Percentiles rank a stretch among this genome's conserved stretches.
Evolutionary conservation across 1,140 invertebrate genomes (phyloP).

Genomic region (Sesamia nonagrioides): DNA sequence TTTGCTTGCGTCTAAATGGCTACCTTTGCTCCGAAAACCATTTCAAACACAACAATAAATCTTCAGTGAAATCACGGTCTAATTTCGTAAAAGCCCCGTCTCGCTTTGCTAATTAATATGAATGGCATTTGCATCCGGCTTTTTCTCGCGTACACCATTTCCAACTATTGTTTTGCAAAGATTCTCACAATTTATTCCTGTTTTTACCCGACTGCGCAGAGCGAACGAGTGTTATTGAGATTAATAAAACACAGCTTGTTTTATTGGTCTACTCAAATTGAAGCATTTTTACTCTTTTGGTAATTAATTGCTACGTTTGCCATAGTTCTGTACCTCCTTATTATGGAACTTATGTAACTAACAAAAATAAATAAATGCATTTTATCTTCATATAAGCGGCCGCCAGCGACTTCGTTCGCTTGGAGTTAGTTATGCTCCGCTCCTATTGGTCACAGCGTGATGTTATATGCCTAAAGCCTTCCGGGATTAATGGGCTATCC

Average conservation of each 20-base stretch:
- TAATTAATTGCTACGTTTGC: slow-evolving; percentile 67
- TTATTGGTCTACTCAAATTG: slow-evolving; percentile 75
- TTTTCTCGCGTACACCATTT: slow-evolving; percentile 86
- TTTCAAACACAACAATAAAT: slow-evolving; percentile 87
- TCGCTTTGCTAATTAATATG: slow-evolving; percentile 88
- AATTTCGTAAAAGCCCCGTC: slow-evolving; percentile 87
- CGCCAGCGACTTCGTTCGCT: too few relatives aligned
- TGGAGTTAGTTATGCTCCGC: too few relatives aligned
- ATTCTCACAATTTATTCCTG: slow-evolving; percentile 86
- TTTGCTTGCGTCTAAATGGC: slow-evolving; percentile 82
- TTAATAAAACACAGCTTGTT: slow-evolving; percentile 72
- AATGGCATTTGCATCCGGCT: slow-evolving; percentile 87
- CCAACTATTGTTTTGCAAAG: slow-evolving; percentile 87
- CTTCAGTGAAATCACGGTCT: slow-evolving; percentile 86
- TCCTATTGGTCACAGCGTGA: too few relatives aligned
- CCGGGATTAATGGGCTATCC: too few relatives aligned
- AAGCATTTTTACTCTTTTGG: slow-evolving; percentile 70
- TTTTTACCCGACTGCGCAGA: slow-evolving; percentile 81
- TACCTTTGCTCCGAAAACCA: slow-evolving; percentile 84
- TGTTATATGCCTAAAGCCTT: too few relatives aligned
- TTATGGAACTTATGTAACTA: background rate
- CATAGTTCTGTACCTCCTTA: background rate
- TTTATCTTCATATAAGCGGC: too few relatives aligned
- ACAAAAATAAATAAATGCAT: too few relatives aligned
- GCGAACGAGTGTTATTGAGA: slow-evolving; percentile 75